phyloP scores from a whole-genome alignment of 2,113 vertebrate genomes.

The Cebus imitator region DNA sequence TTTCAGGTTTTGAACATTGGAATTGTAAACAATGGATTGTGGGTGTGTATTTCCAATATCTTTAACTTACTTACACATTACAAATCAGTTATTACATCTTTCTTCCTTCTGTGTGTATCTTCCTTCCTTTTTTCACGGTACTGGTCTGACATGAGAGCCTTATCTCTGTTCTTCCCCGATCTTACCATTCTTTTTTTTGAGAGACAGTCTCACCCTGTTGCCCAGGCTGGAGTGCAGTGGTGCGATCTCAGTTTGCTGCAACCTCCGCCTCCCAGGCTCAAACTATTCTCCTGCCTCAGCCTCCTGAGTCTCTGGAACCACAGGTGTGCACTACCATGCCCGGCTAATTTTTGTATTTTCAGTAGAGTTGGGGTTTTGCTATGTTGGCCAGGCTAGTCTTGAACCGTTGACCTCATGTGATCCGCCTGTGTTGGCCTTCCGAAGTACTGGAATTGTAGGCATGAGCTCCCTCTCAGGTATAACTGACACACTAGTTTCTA shows the following conservation, averaged over 20 bases:
- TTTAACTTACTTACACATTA: background rate
- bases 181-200: background rate
- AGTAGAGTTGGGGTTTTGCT: no score
- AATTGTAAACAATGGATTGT: background rate
- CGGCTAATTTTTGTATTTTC: no score
- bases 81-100: background rate
- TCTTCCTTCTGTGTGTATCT: background rate
- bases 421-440: no score
- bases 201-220: no score
- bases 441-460: no score
- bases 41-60: no score
- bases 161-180: background rate
- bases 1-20: background rate
- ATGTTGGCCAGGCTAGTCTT: no score
- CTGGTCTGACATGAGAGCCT: background rate
- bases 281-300: no score
- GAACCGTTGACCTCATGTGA: no score
- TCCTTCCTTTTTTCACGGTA: background rate
- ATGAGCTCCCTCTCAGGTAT: background rate
- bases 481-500: background rate
- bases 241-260: fast-evolving
- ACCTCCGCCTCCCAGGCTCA: no score
- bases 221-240: no score
- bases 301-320: no score
- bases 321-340: fast-evolving